Evolutionary conservation across 2,797 vertebrate species (phyloP).

Genomic region (Botia kubotai): DNA sequence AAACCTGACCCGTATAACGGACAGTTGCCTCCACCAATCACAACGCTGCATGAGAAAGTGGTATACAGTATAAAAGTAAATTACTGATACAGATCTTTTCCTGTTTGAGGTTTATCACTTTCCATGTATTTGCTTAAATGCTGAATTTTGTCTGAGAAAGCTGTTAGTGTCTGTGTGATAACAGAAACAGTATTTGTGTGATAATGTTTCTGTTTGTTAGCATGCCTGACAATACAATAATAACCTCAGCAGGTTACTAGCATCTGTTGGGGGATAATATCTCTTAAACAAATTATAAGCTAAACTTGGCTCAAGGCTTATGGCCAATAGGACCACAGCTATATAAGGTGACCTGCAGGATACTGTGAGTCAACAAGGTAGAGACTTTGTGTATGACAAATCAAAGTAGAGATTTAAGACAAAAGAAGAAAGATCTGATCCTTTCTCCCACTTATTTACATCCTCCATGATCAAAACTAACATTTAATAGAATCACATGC

Average conservation of each 20-base stretch:
- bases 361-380: slow-evolving; percentile 56
- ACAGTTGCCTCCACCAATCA: slow-evolving; percentile 72
- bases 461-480: no score
- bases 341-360: slow-evolving; percentile 55
- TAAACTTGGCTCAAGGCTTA: slow-evolving; percentile 53
- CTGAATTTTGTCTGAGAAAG: no score
- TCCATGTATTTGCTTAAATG: background rate
- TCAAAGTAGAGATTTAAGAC: background rate
- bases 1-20: slow-evolving; percentile 77
- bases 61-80: no score
- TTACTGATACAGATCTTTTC: background rate
- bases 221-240: background rate
- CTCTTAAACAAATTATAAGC: slow-evolving; percentile 47
- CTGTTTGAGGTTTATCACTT: background rate
- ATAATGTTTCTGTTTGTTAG: no score
- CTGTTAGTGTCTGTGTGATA: no score
- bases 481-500: no score
- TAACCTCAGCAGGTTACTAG: background rate
- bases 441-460: background rate
- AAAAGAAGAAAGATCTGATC: slow-evolving; percentile 17
- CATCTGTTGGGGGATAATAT: slow-evolving; percentile 25
- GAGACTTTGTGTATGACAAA: slow-evolving; percentile 42
- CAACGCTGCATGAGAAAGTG: slow-evolving; percentile 39
- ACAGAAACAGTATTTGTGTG: no score
- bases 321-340: slow-evolving; percentile 42